Evolutionary conservation across 2,113 vertebrate species (phyloP), one percentile per base, ranked within the genome.

Genomic region (Lampris megalopsis): DNA sequence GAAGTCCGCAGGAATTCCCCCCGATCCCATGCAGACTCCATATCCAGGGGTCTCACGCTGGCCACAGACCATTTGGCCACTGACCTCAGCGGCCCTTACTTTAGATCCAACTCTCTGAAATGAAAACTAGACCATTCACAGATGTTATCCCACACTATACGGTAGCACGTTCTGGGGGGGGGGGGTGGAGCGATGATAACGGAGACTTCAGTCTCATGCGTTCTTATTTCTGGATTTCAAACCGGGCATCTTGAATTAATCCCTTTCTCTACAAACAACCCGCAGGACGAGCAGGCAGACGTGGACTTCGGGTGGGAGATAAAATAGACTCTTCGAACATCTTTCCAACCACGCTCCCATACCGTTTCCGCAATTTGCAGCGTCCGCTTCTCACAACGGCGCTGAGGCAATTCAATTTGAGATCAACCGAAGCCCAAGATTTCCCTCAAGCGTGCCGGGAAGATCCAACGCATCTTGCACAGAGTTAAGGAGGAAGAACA

Each of bases 371-470:
- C 0, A 24, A 24, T 24, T 24, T 24, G 24, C 24, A 24, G 24
- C 24, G 24, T 24, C 24, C 24, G 24, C 24, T 24, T 24, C 24
- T 24, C 24, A 24, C 24, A 24, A 24, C 24, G 24, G 24, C 66
- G 58, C 71, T 83, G 75, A 75, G 71, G 83, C 81, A 86, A 89
- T 86, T 91, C 89, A 90, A 90, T 93, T 92, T 91, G 82, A 75
- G 80, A 56, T 65, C 70, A 57, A 75, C 76, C 61, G 63, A 82
- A 85, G 89, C 86, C 67, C 81, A 79, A 77, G 88, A 88, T 78
- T 77, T 63, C 53, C 73, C 61, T 85, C 77, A 72, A 78, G 82
- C 88, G 79, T 86, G 79, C 48, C 24, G 61, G 71, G 56, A 40
- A 76, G 73, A 73, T 74, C 69, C 65, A 68, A 71, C 59, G 77